Base-by-base conservation (phyloP, 2,113 vertebrate species). In the Excalfactoria chinensis region DNA sequence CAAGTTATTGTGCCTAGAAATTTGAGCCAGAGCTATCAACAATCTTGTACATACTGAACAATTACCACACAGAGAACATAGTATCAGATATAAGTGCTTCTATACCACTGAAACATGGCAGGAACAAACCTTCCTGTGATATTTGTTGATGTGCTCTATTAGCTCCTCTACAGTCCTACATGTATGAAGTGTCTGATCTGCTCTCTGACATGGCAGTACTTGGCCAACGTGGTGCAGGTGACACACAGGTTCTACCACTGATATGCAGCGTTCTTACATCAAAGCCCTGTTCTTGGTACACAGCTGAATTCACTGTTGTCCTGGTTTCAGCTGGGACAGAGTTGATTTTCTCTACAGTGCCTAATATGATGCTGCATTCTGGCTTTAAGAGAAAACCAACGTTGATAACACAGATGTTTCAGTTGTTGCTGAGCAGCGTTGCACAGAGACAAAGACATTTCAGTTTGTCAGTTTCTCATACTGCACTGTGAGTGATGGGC, bases 1-100 rank as follows among this genome's bases (percentile, higher is more conserved):
- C 99, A 99, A 23, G 98, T 98, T 95, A 99, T 96, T 3, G 98
- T 98, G 56, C 99, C 99, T 99, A 88, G 49, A 62, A 44, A 92
- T 48, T 41, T 55, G 89, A 67, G 64, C 23, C 12, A 82, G 28
- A 56, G 53, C 51, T 67, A 40, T 46, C 64, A 85, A 72, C 44
- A 35, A 21, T 4, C 35, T 53, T 56, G 19, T 22, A 60, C 25
- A 37, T 23, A 69, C 21, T 2, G 0, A 82, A 66, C 6, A 63
- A 15, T n/a, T 88, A 74, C 1, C 34, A 48, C 32, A 56, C 20
- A 91, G 49, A 89, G 49, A 77, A 87, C 0, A 0, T 21, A 34
- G 1, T 13, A 69, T 40, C 60, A 78, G 46, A 89, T 16, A 90
- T 49, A 81, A 53, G 86, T 87, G 37, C 32, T 84, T 85, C 59